Evolutionary conservation across 2,888 invertebrate genomes (phyloP), one percentile per base, ranked within the genome.

Genomic region (Lissonota sp.): DNA sequence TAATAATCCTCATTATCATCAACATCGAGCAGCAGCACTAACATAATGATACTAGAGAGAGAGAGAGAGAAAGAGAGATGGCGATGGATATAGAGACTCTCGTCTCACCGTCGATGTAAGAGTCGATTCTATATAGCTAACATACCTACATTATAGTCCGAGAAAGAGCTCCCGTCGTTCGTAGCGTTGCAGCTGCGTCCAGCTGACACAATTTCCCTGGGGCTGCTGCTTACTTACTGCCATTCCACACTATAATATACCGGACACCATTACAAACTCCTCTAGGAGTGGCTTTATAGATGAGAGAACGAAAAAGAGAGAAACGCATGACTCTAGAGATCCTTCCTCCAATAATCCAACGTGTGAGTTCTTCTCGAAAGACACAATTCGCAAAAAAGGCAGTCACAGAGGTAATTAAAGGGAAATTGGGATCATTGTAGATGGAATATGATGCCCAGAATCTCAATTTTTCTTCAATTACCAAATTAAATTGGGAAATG

Each of bases 121-220:
- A 62, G 46, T 37, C 58, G 37, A 70, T 46, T 70, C 64, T 46
- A 64, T 44, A 55, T 55, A 73, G n/a, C 46, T 4, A 5, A 46
- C 46, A 46, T 46, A 46, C 44, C 6, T 10, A 44, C 46, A 7
- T 6, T 63, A 73, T 10, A 73, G 39, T 73, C 69, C 49, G 49
- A 57, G 26, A 26, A 26, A 26, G 66, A 79, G 74, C 74, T 75
- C 74, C 74, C 70, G 74, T 55, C 76, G 57, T 58, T 80, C 67
- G 71, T 69, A 46, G 73, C 73, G 71, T 58, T 79, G 82, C 82
- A 82, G 82, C 82, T 82, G 82, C 82, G 79, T 82, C 72, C 82
- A 82, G 82, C 82, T 82, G 82, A 82, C 79, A 77, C 79, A 79
- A 79, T 82, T 82, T 79, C 73, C 79, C 63, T 76, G 80, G 72